Evolutionary conservation across 1,140 invertebrate species (phyloP), one percentile per base, ranked within the genome.

Genomic region (Pemphigus obesinymphae): DNA sequence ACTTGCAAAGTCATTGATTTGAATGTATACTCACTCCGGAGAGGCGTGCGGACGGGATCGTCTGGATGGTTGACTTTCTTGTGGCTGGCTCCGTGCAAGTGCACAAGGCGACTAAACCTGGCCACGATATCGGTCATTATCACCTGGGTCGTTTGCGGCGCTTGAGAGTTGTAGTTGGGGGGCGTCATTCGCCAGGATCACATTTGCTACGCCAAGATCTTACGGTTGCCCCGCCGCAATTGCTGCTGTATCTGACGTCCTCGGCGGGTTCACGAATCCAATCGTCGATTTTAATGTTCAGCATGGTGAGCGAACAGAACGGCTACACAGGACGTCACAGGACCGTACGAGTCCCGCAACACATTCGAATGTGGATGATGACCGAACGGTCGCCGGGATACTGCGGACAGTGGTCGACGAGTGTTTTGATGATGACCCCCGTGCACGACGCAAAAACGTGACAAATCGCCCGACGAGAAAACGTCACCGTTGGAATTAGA

Each of bases 121-220:
- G n/a, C 75, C 34, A 55, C 75, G 34, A 78, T 53, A 40, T 61
- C 50, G 23, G 75, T 37, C 75, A 78, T 78, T 78, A 61, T 78
- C 75, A 78, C 75, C 75, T 78, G 75, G 75, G 75, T 58, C 75
- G 75, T 78, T 78, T 78, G 53, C 75, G 75, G 29, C 53, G 53
- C 37, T 78, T 78, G 53, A 78, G 31, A 23, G 11, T 29, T 20
- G 34, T 78, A 20, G 48, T 55, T 10, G 50, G 31, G 50, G 34
- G 75, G 75, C 75, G 75, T 78, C 75, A 78, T 78, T 78, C 75
- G 37, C 75, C 75, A 20, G 75, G 75, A 43, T 78, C 75, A 29
- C 75, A 78, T 61, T 78, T 78, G 53, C 34, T 78, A 20, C 75
- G 48, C 75, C 75, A 78, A 61, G 75, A 78, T 40, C 75, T 78